Conservation (phyloP, 2,113 vertebrate genomes). For the Platycercus adscitus region DNA sequence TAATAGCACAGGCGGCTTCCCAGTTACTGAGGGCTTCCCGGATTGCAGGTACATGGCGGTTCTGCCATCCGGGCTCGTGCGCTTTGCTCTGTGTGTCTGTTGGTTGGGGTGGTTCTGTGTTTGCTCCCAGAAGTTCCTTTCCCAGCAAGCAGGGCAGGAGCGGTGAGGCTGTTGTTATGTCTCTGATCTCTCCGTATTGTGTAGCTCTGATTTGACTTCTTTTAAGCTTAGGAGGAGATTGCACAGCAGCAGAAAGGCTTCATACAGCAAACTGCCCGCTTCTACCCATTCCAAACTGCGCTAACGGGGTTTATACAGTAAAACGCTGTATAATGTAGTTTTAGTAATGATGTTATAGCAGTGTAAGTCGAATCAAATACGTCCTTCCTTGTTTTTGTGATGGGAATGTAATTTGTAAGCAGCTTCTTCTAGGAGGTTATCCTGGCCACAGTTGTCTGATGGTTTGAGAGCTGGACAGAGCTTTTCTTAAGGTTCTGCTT, state of each 20-base stretch:
- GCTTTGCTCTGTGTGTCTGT: fast-evolving
- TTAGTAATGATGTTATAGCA: fast-evolving
- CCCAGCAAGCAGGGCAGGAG: background rate
- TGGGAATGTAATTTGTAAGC: fast-evolving
- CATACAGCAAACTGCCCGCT: fast-evolving
- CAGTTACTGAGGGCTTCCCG: slow-evolving; percentile 42
- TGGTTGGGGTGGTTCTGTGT: background rate
- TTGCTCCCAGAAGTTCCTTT: background rate
- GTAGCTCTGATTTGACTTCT: background rate
- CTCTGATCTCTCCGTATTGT: fast-evolving
- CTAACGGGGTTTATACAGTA: background rate
- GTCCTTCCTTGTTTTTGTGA: background rate
- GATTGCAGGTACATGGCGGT: slow-evolving; percentile 60
- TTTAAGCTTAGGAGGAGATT: background rate
- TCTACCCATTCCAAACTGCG: fast-evolving
- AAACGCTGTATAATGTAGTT: background rate
- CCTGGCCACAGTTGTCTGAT: background rate
- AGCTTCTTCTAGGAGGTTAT: background rate
- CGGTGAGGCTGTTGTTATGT: background rate
- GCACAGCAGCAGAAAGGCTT: background rate
- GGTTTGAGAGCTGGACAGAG: background rate
- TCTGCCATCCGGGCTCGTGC: background rate
- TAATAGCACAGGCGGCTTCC: slow-evolving; percentile 62
- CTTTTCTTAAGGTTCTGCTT: background rate
- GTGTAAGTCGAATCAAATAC: background rate